Evolutionary conservation across 2,797 vertebrate species (phyloP).

Genomic region (Enteromius viviparus): DNA sequence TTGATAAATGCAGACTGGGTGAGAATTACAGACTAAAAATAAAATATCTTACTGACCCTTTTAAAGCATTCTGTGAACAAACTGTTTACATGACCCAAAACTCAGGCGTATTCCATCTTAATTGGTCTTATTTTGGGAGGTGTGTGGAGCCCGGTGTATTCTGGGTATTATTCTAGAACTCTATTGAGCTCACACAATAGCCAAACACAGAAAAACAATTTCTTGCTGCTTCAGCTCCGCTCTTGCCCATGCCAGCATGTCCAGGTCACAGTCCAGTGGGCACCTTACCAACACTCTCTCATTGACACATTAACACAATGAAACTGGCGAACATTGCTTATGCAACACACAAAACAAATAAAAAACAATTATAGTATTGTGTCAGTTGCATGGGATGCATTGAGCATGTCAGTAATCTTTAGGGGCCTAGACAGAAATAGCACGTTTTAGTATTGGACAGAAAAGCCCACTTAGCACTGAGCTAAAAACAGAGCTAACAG

Average conservation of each 20-base stretch:
- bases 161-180: slow-evolving; percentile 18
- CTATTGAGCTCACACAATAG: slow-evolving; percentile 14
- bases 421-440: slow-evolving; percentile 65
- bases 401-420: neutral
- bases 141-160: neutral
- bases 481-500: slow-evolving; percentile 56
- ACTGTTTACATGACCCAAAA: neutral
- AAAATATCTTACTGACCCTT: too few species aligned
- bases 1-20: neutral
- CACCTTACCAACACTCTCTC: slow-evolving; percentile 13
- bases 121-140: too few species aligned
- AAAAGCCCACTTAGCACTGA: slow-evolving; percentile 68
- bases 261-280: slow-evolving; percentile 31
- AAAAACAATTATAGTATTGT: neutral
- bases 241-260: slow-evolving; percentile 7
- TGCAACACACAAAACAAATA: neutral
- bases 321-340: slow-evolving; percentile 12
- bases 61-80: neutral
- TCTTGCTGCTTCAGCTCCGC: slow-evolving; percentile 33
- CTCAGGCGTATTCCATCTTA: neutral
- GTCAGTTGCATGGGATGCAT: neutral
- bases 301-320: slow-evolving; percentile 19
- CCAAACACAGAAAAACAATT: slow-evolving; percentile 3
- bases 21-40: neutral
- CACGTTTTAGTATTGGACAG: slow-evolving; percentile 60